Conservation (phyloP, 1,140 invertebrate species). For the Wasmannia auropunctata region DNA sequence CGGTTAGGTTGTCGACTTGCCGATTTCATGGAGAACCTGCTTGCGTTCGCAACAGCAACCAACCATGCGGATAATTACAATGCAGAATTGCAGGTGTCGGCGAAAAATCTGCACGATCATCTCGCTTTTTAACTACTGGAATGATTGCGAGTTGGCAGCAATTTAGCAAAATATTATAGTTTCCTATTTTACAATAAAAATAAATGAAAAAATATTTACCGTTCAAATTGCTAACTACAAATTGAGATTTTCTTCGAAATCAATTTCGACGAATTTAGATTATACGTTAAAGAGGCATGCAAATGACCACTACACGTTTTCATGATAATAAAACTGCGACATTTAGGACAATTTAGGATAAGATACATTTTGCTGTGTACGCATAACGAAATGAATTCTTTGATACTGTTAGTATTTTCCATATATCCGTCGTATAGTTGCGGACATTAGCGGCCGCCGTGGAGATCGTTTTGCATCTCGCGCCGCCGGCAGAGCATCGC, state of each 20-base stretch:
- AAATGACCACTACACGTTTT: not conserved
- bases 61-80: constrained; percentile 28
- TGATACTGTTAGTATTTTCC: not conserved
- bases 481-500: constrained; percentile 59
- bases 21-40: constrained; percentile 2
- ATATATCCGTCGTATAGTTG: not conserved
- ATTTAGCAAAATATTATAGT: constrained; percentile 18
- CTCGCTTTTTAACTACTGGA: not conserved
- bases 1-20: not conserved
- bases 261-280: not conserved
- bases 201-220: not conserved
- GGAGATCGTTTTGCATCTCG: constrained; percentile 30
- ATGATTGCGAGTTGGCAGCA: not conserved
- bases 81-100: constrained; percentile 6
- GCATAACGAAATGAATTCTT: not conserved
- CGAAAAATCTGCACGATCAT: constrained; percentile 17
- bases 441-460: not conserved
- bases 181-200: not conserved
- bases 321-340: too few species aligned
- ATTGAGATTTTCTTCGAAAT: not conserved
- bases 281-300: not conserved
- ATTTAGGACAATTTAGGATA: too few species aligned
- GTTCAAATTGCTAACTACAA: not conserved
- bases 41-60: constrained; percentile 13
- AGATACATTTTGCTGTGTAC: not conserved